Percentiles rank a stretch among this genome's conserved stretches.
Conservation (phyloP, 53 echinoderm and acorn worm species). For the Holothuria scabra region DNA sequence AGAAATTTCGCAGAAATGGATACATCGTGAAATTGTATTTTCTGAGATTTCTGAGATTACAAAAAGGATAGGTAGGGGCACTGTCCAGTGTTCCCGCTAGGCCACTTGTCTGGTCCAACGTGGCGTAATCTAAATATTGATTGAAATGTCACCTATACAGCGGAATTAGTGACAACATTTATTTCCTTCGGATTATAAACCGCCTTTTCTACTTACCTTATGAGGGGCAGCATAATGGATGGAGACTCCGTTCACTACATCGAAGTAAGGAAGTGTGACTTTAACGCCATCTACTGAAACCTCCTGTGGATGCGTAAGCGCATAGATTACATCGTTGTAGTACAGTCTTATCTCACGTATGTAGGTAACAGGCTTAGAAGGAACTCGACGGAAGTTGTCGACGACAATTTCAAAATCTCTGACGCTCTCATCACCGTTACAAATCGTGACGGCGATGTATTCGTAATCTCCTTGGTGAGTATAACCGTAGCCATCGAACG, state of each 20-base stretch:
- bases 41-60: too few relatives aligned
- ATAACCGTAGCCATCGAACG: conserved; percentile 32
- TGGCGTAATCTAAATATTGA: too few relatives aligned
- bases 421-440: conserved; percentile 13
- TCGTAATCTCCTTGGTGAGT: conserved; percentile 27
- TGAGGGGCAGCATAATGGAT: conserved; percentile 22
- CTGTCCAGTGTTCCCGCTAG: too few relatives aligned
- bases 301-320: neutral
- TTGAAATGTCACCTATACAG: too few relatives aligned
- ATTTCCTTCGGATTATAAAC: too few relatives aligned
- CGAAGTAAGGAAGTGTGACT: conserved; percentile 4
- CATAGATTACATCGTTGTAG: conserved; percentile 12
- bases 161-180: too few relatives aligned
- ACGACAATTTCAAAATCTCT: conserved; percentile 13
- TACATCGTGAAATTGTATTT: too few relatives aligned
- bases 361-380: conserved; percentile 21
- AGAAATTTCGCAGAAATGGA: too few relatives aligned
- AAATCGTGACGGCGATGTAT: conserved; percentile 16
- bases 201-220: neutral
- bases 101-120: too few relatives aligned
- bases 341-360: conserved; percentile 19
- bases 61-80: too few relatives aligned
- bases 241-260: neutral
- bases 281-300: conserved; percentile 14
- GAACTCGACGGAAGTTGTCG: conserved; percentile 10